phyloP scores from a whole-genome alignment of 2,888 invertebrate species.

The Pterobdella sp. region DNA sequence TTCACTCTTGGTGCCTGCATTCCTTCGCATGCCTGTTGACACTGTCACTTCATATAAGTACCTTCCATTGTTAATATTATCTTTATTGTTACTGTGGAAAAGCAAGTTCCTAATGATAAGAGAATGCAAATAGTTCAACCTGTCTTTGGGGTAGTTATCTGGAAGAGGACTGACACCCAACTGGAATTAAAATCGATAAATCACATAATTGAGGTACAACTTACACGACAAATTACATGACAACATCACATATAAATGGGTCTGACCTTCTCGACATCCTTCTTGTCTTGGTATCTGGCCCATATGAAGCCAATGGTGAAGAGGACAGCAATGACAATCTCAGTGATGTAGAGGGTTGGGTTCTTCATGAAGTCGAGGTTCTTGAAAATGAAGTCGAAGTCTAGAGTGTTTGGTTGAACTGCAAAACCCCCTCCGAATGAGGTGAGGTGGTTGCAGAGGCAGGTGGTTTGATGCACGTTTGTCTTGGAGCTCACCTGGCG shows the following conservation, averaged over 20 bases:
- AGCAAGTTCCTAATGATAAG: neutral
- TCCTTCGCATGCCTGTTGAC: constrained; percentile 49
- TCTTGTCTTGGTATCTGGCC: constrained; percentile 52
- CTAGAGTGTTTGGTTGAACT: constrained; percentile 53
- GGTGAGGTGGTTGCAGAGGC: constrained; percentile 50
- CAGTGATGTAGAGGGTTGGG: constrained; percentile 52
- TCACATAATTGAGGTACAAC: constrained; percentile 10
- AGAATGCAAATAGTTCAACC: too few relatives aligned
- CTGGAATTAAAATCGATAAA: constrained; percentile 37
- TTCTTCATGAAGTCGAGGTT: constrained; percentile 53
- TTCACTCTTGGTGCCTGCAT: constrained; percentile 49
- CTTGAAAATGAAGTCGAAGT: constrained; percentile 53
- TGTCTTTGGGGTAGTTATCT: constrained; percentile 51
- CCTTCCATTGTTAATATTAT: neutral
- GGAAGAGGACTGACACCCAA: constrained; percentile 46
- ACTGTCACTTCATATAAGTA: constrained; percentile 54
- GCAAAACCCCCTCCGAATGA: constrained; percentile 53
- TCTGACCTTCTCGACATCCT: constrained; percentile 49
- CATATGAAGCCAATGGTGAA: constrained; percentile 51
- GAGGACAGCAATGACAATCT: constrained; percentile 48
- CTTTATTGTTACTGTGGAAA: neutral
- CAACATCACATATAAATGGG: too few relatives aligned
- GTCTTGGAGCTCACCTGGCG: constrained; percentile 38
- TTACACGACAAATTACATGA: neutral
- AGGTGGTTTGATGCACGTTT: constrained; percentile 38